Base-by-base conservation (phyloP, 2,113 vertebrate genomes). In the Silurus meridionalis region DNA sequence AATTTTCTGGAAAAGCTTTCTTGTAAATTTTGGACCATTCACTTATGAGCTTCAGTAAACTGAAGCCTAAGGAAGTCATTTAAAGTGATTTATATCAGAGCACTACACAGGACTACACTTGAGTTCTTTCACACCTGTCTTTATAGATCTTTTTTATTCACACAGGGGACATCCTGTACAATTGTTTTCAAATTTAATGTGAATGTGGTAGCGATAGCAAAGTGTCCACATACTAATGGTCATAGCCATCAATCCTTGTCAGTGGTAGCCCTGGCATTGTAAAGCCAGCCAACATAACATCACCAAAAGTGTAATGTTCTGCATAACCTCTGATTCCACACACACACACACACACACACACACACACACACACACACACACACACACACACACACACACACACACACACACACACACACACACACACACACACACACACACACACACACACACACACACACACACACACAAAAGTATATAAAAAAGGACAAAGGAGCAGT, bases 401-500 rank as follows among this genome's bases (percentile, higher is more conserved):
- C 37, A 37, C 37, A 37, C 1, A 37, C n/a, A 21, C 60, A 61
- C 84, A 77, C 86, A 75, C 83, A 60, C 17, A 53, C 10, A 2
- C n/a, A 37, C 37, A 37, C 37, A 37, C 1, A 37, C 60, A 61
- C 84, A 77, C 86, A 75, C 83, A 60, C 17, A 53, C 10, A 2
- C n/a, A 37, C 37, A 37, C 37, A 37, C 1, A 37, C 19, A 21
- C 60, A 61, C 84, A 77, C 86, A 75, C 83, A 60, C 17, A 53
- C 10, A 2, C n/a, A 37, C 37, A 37, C 37, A 37, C 1, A 37
- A n/a, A 13, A 28, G 17, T 17, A 46, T 80, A 5, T 48, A 57
- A 85, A 61, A 85, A 75, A 87, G 9, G 58, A 87, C 67, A 52
- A 82, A 67, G 53, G 69, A 85, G 78, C 78, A 87, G 28, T 53